A percentile compares a stretch with the other conserved stretches of the same genome.
Conservation (phyloP, 2,113 vertebrate species). For the Pteruthius melanotis region DNA sequence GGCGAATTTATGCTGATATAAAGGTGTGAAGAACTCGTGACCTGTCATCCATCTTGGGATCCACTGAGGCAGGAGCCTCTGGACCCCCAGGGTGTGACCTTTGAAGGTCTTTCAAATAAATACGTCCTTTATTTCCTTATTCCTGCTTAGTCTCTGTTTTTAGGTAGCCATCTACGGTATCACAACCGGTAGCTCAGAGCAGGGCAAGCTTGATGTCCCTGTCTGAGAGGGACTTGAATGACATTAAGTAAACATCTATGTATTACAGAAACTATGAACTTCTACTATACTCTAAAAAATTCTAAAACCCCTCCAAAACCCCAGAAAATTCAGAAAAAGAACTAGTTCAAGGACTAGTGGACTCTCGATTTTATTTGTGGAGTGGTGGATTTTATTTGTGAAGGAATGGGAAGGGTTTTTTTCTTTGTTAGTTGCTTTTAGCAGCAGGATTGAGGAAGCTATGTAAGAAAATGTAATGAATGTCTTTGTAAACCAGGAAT, state of each 20-base stretch:
- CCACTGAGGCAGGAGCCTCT: too few relatives aligned
- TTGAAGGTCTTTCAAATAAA: too few relatives aligned
- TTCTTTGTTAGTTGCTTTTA: neutral
- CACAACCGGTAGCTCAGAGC: fast-evolving
- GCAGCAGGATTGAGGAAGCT: neutral
- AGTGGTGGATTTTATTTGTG: neutral
- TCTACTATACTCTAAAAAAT: neutral
- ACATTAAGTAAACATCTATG: neutral
- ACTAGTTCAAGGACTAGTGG: neutral
- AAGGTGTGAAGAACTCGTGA: too few relatives aligned
- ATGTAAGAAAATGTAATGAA: neutral
- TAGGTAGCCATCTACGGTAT: too few relatives aligned
- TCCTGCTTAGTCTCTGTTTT: too few relatives aligned
- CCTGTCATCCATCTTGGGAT: too few relatives aligned
- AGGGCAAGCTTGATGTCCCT: neutral
- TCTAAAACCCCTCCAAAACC: neutral
- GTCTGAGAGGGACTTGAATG: neutral
- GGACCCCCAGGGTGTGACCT: too few relatives aligned
- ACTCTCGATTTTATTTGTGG: neutral
- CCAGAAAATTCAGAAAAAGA: neutral
- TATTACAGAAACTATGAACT: neutral
- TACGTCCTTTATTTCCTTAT: too few relatives aligned
- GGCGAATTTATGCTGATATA: too few relatives aligned
- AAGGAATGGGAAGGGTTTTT: neutral
- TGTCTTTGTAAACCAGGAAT: neutral